Evolutionary conservation across 35 echinoderm and acorn worm species (phyloP), one percentile per base, ranked within the genome.

Genomic region (Heliocidaris erythrogramma): DNA sequence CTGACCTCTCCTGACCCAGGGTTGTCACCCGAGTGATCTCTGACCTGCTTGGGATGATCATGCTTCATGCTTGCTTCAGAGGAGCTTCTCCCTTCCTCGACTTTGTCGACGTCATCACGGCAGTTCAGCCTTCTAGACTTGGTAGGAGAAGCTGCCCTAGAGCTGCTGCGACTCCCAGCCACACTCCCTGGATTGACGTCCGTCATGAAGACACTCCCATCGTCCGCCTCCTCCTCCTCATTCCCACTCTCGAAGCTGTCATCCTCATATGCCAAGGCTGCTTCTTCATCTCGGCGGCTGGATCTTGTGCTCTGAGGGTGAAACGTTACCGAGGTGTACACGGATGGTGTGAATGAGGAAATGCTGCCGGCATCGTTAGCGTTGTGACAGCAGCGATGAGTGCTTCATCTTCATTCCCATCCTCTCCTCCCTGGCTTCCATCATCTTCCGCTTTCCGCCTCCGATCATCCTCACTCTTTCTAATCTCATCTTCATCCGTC

Each of bases 231-330:
- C 2, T 30, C 91, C 13, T 16, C 49, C 10, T 92, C 91, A 27
- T 30, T 32, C 12, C 30, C 86, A 30, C 48, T 92, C 29, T 59
- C 47, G 27, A 92, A 92, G 49, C 91, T 92, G 91, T 92, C 91
- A 52, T 59, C 91, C 91, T 59, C 91, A 27, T 92, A 92, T 2
- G 11, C 7, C 11, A 27, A 21, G 11, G 48, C 50, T 10, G 9
- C 91, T 48, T 92, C 91, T 30, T 52, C 16, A 13, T 92, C 29
- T 2, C 32, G n/a, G 29, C 30, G 2, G 13, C 14, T 59, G 4
- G 48, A 32, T 52, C 49, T 59, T 56, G 48, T 48, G 47, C 31
- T 48, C 31, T 89, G 48, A 4, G 49, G 49, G 0, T 2, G 3
- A 59, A 49, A 92, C 0, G 91, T 48, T 2, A 13, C 49, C 13